A percentile compares a stretch with the other conserved stretches of the same genome.
phyloP scores from a whole-genome alignment of 2,888 invertebrate species.

The Standfussiana lucernea region DNA sequence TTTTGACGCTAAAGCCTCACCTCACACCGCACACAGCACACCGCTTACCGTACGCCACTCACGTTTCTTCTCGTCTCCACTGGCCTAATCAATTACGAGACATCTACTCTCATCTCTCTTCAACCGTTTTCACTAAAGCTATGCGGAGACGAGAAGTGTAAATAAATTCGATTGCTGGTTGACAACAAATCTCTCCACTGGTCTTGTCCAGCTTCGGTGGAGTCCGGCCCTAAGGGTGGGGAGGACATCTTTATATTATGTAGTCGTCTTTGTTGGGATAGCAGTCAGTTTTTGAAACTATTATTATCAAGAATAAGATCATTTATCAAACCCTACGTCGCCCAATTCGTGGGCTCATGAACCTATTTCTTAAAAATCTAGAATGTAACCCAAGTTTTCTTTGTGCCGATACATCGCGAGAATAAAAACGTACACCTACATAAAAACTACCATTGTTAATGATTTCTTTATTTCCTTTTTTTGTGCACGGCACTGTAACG shows the following conservation, averaged over 20 bases:
- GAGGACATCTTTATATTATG: too few relatives aligned
- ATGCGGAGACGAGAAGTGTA: too few relatives aligned
- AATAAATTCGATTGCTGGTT: too few relatives aligned
- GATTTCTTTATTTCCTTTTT: slow-evolving; percentile 48
- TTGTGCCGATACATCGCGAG: slow-evolving; percentile 19
- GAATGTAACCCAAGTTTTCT: background rate
- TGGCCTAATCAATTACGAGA: too few relatives aligned
- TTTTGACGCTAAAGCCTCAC: too few relatives aligned
- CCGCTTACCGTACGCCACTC: too few relatives aligned
- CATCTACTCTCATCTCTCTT: too few relatives aligned
- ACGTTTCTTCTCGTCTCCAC: too few relatives aligned
- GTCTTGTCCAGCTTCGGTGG: too few relatives aligned
- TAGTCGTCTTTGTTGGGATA: background rate
- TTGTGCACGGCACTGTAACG: slow-evolving; percentile 39
- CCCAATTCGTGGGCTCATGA: background rate
- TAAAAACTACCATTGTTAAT: slow-evolving; percentile 44
- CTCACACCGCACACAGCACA: too few relatives aligned
- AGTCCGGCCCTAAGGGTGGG: background rate
- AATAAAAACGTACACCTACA: slow-evolving; percentile 29
- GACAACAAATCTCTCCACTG: too few relatives aligned
- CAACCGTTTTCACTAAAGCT: too few relatives aligned
- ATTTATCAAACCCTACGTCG: background rate
- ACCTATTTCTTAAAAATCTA: background rate
- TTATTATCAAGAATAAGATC: background rate
- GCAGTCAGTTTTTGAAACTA: background rate